phyloP scores from a whole-genome alignment of 2,888 invertebrate genomes.

The Drosophila austrosaltans region DNA sequence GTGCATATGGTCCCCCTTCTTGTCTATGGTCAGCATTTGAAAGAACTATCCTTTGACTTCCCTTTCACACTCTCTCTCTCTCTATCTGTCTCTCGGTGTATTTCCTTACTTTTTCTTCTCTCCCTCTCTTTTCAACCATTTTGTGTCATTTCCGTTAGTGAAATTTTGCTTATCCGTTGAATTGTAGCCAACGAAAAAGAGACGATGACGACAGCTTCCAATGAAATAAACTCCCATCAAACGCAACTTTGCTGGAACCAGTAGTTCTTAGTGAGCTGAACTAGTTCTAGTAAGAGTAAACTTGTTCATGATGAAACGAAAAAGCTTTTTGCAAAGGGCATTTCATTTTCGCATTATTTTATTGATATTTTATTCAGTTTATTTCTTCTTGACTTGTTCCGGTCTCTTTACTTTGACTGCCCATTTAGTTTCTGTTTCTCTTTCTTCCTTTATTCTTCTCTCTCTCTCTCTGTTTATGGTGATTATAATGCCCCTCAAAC shows the following conservation, averaged over 20 bases:
- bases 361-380: not conserved
- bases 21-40: conserved; percentile 14
- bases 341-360: not conserved
- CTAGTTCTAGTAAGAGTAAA: conserved; percentile 13
- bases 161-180: conserved; percentile 52
- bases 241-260: not conserved
- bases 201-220: conserved; percentile 45
- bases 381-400: not conserved
- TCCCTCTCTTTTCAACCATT: conserved; percentile 18
- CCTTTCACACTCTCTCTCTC: not conserved
- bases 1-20: conserved; percentile 6
- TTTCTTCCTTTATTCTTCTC: not conserved
- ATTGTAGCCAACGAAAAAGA: conserved; percentile 23
- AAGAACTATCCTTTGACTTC: not conserved
- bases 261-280: conserved; percentile 19
- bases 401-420: conserved; percentile 18
- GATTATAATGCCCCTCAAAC: conserved; percentile 37
- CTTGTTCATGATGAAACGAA: conserved; percentile 3
- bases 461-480: conserved; percentile 1
- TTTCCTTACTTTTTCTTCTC: not conserved
- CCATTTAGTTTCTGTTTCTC: conserved; percentile 12
- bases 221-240: conserved; percentile 53
- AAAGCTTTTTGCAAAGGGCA: not conserved
- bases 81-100: not conserved
- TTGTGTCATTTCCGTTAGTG: conserved; percentile 50